Percentiles rank a stretch among this genome's conserved stretches.
Conservation (phyloP, 2,113 vertebrate genomes). For the Orientallactaga bullata region DNA sequence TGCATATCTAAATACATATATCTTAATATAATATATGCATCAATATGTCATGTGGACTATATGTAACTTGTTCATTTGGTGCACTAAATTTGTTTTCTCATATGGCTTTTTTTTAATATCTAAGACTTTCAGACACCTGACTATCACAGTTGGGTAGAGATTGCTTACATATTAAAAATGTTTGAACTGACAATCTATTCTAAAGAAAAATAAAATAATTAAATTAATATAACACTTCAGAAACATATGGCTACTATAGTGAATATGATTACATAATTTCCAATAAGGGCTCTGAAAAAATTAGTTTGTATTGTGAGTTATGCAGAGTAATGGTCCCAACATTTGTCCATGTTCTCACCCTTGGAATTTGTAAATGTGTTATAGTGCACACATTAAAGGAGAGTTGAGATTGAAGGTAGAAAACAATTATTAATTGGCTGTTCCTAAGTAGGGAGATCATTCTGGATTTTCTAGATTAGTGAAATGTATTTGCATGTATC, state of each 20-base stretch:
- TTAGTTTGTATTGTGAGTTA: background rate
- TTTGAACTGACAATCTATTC: slow-evolving; percentile 1
- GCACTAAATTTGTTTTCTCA: background rate
- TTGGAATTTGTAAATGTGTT: background rate
- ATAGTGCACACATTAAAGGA: background rate
- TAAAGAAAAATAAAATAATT: background rate
- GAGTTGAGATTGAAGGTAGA: background rate
- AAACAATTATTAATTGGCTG: background rate
- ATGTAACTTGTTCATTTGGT: background rate
- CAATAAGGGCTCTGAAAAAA: background rate
- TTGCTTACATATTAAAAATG: background rate
- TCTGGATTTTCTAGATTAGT: background rate
- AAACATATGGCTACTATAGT: background rate
- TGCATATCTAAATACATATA: background rate
- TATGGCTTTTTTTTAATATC: background rate
- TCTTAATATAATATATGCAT: background rate
- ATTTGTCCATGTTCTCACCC: background rate
- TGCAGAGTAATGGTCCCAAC: background rate
- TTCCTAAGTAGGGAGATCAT: background rate
- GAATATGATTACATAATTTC: background rate
- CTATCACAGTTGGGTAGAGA: background rate
- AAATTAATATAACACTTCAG: background rate
- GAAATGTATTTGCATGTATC: background rate
- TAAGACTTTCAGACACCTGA: background rate
- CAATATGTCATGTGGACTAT: background rate